These are phyloP conservation scores for Halichoeres trimaculatus DNA, from an alignment of 2,113 vertebrate species.

Conservation along the genomic window DNA sequence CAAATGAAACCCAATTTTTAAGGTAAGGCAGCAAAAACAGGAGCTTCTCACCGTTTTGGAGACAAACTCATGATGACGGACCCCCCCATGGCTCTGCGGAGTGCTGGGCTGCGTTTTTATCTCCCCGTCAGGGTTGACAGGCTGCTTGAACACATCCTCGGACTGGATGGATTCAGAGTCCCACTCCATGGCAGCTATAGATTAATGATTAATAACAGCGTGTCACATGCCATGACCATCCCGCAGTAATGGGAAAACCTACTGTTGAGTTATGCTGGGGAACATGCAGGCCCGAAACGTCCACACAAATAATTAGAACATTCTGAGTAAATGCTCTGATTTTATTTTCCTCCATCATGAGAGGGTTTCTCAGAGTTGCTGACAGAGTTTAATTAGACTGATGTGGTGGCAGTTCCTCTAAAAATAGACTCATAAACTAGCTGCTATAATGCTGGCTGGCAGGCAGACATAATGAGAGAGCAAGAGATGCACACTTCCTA, in stretches of 20 bases:
- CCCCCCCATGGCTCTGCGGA: constrained; percentile 84
- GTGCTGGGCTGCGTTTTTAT: constrained; percentile 79
- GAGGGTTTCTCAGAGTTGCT: not conserved
- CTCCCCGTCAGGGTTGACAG: constrained; percentile 71
- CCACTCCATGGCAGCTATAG: constrained; percentile 87
- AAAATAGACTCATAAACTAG: not conserved
- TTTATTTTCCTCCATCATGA: not conserved
- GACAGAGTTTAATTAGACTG: not conserved
- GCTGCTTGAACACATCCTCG: constrained; percentile 80
- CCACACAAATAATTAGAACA: not conserved
- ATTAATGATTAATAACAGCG: constrained; percentile 1
- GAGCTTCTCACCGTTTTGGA: constrained; percentile 90
- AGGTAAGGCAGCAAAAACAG: not conserved
- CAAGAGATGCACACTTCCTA: constrained; percentile 49
- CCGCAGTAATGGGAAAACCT: not conserved
- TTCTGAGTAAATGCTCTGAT: not conserved
- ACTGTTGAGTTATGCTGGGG: not conserved
- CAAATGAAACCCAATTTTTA: not conserved
- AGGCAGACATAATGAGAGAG: not conserved
- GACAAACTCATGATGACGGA: constrained; percentile 92
- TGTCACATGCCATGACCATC: not conserved
- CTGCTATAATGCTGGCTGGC: not conserved
- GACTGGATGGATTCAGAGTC: constrained; percentile 87
- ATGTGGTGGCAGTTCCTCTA: not conserved
- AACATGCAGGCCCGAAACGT: not conserved